Evolutionary conservation across 2,113 vertebrate genomes (phyloP).

Genomic region (Eubucco bourcierii): DNA sequence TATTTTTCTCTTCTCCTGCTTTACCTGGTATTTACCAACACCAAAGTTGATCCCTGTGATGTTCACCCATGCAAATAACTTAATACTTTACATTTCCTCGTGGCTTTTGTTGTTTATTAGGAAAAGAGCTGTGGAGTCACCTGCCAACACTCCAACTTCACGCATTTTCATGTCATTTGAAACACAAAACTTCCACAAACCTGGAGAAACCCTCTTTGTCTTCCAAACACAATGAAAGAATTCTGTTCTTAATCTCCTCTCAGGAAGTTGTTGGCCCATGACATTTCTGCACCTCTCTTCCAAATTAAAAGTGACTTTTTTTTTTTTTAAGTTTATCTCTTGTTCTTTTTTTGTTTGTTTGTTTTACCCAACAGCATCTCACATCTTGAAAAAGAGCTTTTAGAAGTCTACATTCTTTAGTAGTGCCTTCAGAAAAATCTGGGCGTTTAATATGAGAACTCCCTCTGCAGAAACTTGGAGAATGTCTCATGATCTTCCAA

Average conservation of each 20-base stretch:
- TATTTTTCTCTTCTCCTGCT: background rate
- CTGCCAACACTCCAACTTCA: background rate
- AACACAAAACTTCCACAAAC: background rate
- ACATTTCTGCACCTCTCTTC: background rate
- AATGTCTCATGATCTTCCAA: slow-evolving; percentile 8
- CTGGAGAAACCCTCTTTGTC: background rate
- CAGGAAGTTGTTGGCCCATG: background rate
- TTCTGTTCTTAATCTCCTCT: background rate
- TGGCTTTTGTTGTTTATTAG: background rate
- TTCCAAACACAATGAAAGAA: background rate
- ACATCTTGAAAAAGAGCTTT: background rate
- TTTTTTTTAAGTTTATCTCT: background rate
- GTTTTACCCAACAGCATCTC: background rate
- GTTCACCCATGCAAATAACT: background rate
- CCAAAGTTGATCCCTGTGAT: background rate
- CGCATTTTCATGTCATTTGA: background rate
- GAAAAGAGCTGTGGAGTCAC: background rate
- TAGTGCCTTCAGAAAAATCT: background rate
- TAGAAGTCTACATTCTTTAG: background rate
- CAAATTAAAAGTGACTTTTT: background rate
- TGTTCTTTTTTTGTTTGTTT: too few relatives aligned
- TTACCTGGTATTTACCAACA: background rate
- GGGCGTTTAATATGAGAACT: background rate
- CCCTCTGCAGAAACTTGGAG: background rate
- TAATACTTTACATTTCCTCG: background rate